Base-by-base conservation (phyloP, 1,140 invertebrate genomes). In the Cydia pomonella region DNA sequence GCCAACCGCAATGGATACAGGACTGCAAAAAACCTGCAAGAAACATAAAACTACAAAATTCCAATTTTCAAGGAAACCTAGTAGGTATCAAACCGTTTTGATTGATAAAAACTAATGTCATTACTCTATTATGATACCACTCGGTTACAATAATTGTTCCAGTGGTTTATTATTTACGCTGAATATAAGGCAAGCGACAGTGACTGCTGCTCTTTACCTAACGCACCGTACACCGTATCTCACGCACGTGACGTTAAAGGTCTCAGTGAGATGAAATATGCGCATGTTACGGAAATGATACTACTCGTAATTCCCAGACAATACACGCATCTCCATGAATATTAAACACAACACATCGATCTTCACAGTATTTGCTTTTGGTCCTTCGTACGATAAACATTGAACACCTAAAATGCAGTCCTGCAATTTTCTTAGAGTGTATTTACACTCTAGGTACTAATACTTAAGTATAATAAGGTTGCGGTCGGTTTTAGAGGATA, bases 1-100 rank as follows among this genome's bases (percentile, higher is more conserved):
- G 95, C 95, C 50, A 96, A 93, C 77, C 94, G 94, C 27, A 97
- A 90, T 1, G 97, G 97, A 86, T 97, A 95, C 23, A 97, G 88
- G 27, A 97, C 96, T 0, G 96, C 97, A 80, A 97, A 97, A 90
- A 90, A 93, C 69, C 92, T 89, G 82, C 13, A 88, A 90, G 33
- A 80, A 81, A 84, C 75, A 25, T 25, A 13, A 63, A 9, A 69
- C n/a, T n/a, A n/a, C n/a, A 47, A 16, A 16, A 16, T 16, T 47
- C 50, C 0, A 9, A 47, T 47, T 47, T n/a, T 3, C 16, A n/a
- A 16, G 50, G 47, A 53, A 18, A 53, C n/a, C n/a, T n/a, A n/a
- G n/a, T n/a, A n/a, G n/a, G n/a, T 38, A 38, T 38, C 33, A 38
- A 38, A 38, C 10, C 33, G 33, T 38, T 38, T 38, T 38, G 33